Evolutionary conservation across 2,888 invertebrate genomes (phyloP).

Genomic region (Schizaphis graminum): DNA sequence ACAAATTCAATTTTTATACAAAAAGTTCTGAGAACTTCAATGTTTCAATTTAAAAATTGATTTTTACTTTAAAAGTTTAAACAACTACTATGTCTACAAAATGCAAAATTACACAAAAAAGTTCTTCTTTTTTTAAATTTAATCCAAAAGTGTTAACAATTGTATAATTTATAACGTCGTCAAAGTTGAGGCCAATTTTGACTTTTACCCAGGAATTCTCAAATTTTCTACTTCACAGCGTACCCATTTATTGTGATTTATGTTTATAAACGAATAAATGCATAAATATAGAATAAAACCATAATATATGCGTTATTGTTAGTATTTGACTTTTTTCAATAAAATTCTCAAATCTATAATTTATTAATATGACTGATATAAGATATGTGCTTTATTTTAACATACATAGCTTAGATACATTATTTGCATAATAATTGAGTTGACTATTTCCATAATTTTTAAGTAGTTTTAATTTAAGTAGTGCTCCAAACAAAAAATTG

Average conservation of each 20-base stretch:
- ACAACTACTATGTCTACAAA: not conserved
- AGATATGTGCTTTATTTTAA: not conserved
- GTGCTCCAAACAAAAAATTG: not conserved
- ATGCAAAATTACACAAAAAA: conserved; percentile 21
- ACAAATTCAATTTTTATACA: not conserved
- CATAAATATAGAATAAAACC: not conserved
- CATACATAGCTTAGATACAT: not conserved
- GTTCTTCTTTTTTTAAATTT: not conserved
- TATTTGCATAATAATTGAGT: not conserved
- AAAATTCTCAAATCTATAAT: conserved; percentile 24
- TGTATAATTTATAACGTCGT: conserved; percentile 40
- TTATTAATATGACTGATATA: conserved; percentile 29
- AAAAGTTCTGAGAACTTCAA: conserved; percentile 18
- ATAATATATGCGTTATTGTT: not conserved
- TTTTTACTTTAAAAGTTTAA: conserved; percentile 40
- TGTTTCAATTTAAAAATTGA: conserved; percentile 37
- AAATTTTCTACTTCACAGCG: conserved; percentile 19
- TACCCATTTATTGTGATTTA: conserved; percentile 48
- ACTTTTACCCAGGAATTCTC: conserved; percentile 20
- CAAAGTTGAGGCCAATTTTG: conserved; percentile 38
- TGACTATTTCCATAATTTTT: not conserved
- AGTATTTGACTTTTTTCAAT: conserved; percentile 13
- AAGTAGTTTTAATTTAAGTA: no score
- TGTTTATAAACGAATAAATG: conserved; percentile 45
- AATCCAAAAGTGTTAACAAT: conserved; percentile 55